Evolutionary conservation across 2,888 invertebrate species (phyloP).

Genomic region (Drosophila maculinotata): DNA sequence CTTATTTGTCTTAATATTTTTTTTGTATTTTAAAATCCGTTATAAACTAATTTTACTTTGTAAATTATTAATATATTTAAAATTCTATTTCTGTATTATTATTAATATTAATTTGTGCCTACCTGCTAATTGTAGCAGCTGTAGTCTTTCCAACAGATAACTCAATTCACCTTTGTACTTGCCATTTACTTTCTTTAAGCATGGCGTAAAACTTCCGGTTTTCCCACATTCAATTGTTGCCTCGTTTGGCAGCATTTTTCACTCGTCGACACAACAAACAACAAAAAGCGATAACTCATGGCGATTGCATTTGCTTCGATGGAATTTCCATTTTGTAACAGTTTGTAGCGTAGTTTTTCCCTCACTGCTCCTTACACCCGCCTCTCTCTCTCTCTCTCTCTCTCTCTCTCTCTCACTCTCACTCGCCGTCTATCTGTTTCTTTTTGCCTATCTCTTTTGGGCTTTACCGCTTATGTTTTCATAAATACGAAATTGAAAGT

Average conservation of each 20-base stretch:
- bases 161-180: conserved; percentile 35
- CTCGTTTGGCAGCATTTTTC: conserved; percentile 43
- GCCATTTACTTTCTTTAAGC: conserved; percentile 38
- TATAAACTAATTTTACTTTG: no score
- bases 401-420: not conserved
- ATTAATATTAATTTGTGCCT: no score
- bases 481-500: conserved; percentile 77
- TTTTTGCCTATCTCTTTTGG: conserved; percentile 18
- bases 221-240: conserved; percentile 46
- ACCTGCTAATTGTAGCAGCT: conserved; percentile 17
- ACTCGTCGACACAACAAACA: not conserved
- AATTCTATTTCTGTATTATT: no score
- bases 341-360: conserved; percentile 57
- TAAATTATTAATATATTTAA: not conserved
- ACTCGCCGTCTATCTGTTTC: conserved; percentile 1
- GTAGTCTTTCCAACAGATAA: conserved; percentile 9
- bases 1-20: not conserved
- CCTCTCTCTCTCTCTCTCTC: not conserved
- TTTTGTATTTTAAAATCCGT: no score
- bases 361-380: conserved; percentile 1
- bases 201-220: conserved; percentile 43
- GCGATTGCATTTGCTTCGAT: conserved; percentile 65
- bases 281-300: conserved; percentile 51
- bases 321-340: conserved; percentile 78
- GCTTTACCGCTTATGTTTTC: conserved; percentile 62